Percentiles rank a stretch among this genome's conserved stretches.
phyloP scores from a whole-genome alignment of 2,888 invertebrate genomes.

The Agrotis puta region DNA sequence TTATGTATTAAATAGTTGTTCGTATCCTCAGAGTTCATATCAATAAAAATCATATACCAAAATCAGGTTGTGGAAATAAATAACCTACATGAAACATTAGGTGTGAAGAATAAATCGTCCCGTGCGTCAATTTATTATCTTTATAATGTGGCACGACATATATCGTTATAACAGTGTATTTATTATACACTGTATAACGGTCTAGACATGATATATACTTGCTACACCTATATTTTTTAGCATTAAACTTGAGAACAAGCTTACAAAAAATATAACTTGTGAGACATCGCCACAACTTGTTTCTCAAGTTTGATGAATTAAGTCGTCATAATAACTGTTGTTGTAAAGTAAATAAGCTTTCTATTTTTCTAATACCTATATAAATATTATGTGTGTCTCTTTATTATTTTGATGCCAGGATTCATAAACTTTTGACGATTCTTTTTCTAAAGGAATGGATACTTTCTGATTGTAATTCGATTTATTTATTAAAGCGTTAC shows the following conservation, averaged over 20 bases:
- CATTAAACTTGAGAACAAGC: background rate
- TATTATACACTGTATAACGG: slow-evolving; percentile 13
- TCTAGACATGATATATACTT: slow-evolving; percentile 13
- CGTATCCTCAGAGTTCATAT: background rate
- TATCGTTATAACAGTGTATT: slow-evolving; percentile 2
- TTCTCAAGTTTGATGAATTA: slow-evolving; percentile 4
- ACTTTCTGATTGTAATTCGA: background rate
- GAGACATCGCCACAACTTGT: slow-evolving; percentile 5
- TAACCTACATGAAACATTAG: slow-evolving; percentile 2
- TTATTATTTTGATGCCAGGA: background rate
- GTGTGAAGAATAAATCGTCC: background rate
- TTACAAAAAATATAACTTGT: slow-evolving; percentile 10
- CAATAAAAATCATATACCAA: background rate
- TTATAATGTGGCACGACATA: background rate
- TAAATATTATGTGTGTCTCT: background rate
- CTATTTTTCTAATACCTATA: slow-evolving; percentile 11
- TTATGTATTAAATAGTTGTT: background rate
- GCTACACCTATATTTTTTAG: background rate
- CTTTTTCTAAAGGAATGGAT: background rate
- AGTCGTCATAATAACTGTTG: background rate
- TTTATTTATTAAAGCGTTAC: background rate
- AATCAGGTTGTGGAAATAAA: background rate
- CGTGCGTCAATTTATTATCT: background rate
- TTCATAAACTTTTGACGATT: background rate
- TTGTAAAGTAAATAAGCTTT: slow-evolving; percentile 1